Evolutionary conservation across 35 echinoderm and acorn worm species (phyloP), one percentile per base, ranked within the genome.

Genomic region (Hemicentrotus pulcherrimus): DNA sequence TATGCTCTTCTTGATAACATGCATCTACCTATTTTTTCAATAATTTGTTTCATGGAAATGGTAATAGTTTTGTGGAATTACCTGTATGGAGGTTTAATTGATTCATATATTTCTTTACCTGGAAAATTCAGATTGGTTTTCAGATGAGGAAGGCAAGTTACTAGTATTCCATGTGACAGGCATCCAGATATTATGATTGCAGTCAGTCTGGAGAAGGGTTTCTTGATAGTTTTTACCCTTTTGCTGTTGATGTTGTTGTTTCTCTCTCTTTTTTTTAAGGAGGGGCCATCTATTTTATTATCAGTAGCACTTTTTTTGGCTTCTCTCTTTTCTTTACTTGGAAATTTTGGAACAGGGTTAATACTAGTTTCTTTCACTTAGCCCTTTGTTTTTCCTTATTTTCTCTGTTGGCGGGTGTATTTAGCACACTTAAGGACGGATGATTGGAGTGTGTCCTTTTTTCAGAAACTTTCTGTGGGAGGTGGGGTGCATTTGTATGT

Each of bases 71-170:
- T 0, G 28, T 78, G 18, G 61, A 78, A 78, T 78, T n/a, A 28
- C 28, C 24, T 78, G 24, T 8, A 5, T 78, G 2, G 65, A 78
- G 65, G 65, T 78, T 22, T n/a, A 4, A 28, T 59, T 78, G 28
- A 78, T 8, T 28, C n/a, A n/a, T 78, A 7, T 8, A 28, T 78
- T 78, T 70, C 24, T 78, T 78, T 78, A 78, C 24, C 24, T n/a
- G 28, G 65, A 78, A 78, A 78, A 78, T n/a, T 78, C 65, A 78
- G 65, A 78, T 78, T n/a, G 65, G 65, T 78, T 78, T 28, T 78
- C 65, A 28, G 65, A 78, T 28, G 65, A n/a, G 22, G 65, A 78
- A 78, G 65, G 65, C 65, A 78, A 78, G 65, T 78, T 78, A 28
- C 65, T n/a, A 30, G 65, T 78, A n/a, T 78, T 78, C 65, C 1